Conservation (phyloP, 1,140 invertebrate species). For the Drosophila biarmipes region DNA sequence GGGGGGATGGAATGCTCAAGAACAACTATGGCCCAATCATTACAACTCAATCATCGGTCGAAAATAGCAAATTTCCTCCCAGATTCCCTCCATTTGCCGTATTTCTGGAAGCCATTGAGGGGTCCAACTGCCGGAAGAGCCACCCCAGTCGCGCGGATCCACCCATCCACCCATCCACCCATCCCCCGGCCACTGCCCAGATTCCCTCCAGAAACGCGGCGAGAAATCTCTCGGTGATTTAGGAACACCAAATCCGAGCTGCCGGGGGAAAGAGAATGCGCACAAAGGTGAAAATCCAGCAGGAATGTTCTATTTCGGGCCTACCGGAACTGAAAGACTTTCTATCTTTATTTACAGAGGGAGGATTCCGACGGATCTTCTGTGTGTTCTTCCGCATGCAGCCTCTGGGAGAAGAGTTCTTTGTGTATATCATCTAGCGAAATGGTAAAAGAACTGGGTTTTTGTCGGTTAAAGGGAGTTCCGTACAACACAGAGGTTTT, state of each 20-base stretch:
- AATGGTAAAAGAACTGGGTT: neutral
- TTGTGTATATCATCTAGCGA: constrained; percentile 2
- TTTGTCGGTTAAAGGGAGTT: too few relatives aligned
- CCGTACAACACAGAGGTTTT: too few relatives aligned
- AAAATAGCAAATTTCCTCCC: constrained; percentile 73
- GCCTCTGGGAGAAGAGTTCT: neutral
- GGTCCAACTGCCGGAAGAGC: constrained; percentile 31
- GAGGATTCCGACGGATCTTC: constrained; percentile 21
- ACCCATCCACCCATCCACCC: constrained; percentile 4
- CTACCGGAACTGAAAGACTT: constrained; percentile 38
- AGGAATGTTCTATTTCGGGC: constrained; percentile 37
- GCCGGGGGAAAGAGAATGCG: constrained; percentile 13
- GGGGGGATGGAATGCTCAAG: constrained; percentile 30
- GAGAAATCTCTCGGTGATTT: constrained; percentile 38
- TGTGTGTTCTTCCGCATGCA: constrained; percentile 16
- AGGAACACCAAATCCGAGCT: constrained; percentile 35
- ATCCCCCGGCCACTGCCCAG: neutral
- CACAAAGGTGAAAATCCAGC: constrained; percentile 42
- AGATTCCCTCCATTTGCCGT: constrained; percentile 66
- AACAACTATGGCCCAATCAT: constrained; percentile 56
- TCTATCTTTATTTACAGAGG: constrained; percentile 2
- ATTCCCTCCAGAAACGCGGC: neutral
- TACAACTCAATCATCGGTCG: constrained; percentile 70
- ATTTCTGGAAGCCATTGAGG: constrained; percentile 60
- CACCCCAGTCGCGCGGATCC: constrained; percentile 18